phyloP scores from a whole-genome alignment of 1,140 invertebrate species.

The Calosoma granatense region DNA sequence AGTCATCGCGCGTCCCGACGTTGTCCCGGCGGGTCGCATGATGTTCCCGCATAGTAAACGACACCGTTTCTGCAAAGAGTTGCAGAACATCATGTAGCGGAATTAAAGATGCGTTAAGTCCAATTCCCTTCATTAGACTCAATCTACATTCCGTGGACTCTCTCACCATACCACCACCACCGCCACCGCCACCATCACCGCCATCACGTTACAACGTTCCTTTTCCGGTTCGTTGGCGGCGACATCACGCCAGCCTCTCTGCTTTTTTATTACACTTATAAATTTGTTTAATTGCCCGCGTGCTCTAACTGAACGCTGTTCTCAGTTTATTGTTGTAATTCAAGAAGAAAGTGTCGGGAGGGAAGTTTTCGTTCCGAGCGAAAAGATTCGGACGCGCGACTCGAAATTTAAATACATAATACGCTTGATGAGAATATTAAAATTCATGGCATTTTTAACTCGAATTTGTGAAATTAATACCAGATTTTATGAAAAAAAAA shows the following conservation, averaged over 20 bases:
- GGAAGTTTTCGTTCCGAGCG: neutral
- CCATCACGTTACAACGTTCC: neutral
- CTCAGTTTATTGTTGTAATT: constrained; percentile 6
- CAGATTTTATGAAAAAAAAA: neutral
- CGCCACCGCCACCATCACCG: neutral
- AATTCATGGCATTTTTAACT: neutral
- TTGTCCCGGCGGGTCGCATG: too few relatives aligned
- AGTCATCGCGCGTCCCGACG: too few relatives aligned
- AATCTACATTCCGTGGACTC: constrained; percentile 26
- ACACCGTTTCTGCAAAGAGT: too few relatives aligned
- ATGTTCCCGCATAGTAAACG: too few relatives aligned
- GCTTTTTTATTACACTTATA: constrained; percentile 30
- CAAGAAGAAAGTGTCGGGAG: neutral
- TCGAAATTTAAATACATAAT: constrained; percentile 4
- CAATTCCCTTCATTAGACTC: constrained; percentile 31
- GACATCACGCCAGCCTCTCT: neutral
- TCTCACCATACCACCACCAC: neutral
- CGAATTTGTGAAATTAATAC: neutral
- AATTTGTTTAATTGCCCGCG: constrained; percentile 29
- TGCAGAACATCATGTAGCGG: constrained; percentile 7
- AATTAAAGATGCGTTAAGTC: constrained; percentile 32
- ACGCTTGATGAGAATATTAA: constrained; percentile 5
- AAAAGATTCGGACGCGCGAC: neutral
- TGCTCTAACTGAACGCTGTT: constrained; percentile 1
- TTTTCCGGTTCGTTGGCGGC: neutral